These are phyloP conservation scores for Hypomesus transpacificus DNA, from an alignment of 2,113 vertebrate genomes.

Conservation along the genomic window DNA sequence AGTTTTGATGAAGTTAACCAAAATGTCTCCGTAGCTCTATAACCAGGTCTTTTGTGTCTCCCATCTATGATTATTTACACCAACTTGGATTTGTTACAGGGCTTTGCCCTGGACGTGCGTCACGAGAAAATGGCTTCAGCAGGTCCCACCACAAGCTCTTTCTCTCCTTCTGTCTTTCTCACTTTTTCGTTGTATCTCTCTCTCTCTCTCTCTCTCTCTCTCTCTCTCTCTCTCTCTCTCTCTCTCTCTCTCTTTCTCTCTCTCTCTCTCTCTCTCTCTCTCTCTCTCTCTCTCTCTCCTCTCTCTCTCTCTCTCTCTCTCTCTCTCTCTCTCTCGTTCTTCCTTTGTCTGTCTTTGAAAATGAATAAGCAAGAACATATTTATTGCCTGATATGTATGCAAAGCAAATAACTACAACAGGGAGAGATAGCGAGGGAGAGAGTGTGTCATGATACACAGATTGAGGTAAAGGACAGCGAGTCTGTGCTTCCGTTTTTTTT, in stretches of 20 bases:
- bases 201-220: constrained; percentile 25
- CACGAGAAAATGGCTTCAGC: constrained; percentile 70
- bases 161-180: constrained; percentile 30
- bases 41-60: constrained; percentile 68
- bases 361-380: neutral
- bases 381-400: constrained; percentile 1
- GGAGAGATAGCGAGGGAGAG: neutral
- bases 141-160: constrained; percentile 61
- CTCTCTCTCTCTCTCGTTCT: constrained; percentile 23
- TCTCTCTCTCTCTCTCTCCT: constrained; percentile 39
- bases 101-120: constrained; percentile 62
- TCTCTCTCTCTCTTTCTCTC: constrained; percentile 21
- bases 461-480: constrained; percentile 30
- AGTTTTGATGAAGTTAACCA: constrained; percentile 67
- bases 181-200: constrained; percentile 16
- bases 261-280: constrained; percentile 25
- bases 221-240: constrained; percentile 24
- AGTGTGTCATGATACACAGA: constrained; percentile 18
- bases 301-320: constrained; percentile 19
- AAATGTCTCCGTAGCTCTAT: constrained; percentile 51
- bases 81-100: constrained; percentile 57
- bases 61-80: constrained; percentile 63
- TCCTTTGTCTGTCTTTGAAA: constrained; percentile 24
- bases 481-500: constrained; percentile 28
- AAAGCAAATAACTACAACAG: neutral